A percentile compares a stretch with the other conserved stretches of the same genome.
Conservation (phyloP, 2,113 vertebrate genomes). For the Dromaius novaehollandiae region DNA sequence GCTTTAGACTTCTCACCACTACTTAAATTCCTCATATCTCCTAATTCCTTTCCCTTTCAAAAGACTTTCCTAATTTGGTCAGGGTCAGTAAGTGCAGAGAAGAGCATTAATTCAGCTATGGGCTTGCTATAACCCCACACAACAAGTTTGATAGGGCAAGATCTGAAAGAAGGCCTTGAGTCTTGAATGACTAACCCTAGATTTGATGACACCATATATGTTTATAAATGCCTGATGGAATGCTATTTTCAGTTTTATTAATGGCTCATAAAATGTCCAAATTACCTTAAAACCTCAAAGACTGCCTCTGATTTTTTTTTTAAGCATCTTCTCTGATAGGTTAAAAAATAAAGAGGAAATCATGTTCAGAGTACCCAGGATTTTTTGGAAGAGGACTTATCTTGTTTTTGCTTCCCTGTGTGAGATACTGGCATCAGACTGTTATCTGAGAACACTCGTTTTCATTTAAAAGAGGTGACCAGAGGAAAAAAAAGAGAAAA, state of each 20-base stretch:
- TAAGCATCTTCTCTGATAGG: not conserved
- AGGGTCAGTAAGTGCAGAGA: not conserved
- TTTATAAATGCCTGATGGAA: not conserved
- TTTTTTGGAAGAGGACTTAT: not conserved
- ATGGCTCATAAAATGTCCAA: not conserved
- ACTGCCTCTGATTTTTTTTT: not conserved
- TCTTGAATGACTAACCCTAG: not conserved
- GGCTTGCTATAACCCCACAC: not conserved
- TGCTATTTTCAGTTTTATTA: not conserved
- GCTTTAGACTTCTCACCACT: not conserved
- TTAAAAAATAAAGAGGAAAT: not conserved
- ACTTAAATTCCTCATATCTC: not conserved
- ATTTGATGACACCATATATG: not conserved
- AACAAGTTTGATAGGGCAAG: not conserved
- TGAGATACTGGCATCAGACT: not conserved
- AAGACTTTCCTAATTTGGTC: not conserved
- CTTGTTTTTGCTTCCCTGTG: not conserved
- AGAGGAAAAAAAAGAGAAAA: not conserved
- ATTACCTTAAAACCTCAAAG: not conserved
- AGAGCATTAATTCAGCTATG: not conserved
- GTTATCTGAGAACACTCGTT: not conserved
- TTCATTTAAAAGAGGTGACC: not conserved
- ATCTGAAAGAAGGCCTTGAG: not conserved
- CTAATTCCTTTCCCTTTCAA: not conserved
- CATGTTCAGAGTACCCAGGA: not conserved